Evolutionary conservation across 1,140 invertebrate species (phyloP).

Genomic region (Drosophila rhopaloa): DNA sequence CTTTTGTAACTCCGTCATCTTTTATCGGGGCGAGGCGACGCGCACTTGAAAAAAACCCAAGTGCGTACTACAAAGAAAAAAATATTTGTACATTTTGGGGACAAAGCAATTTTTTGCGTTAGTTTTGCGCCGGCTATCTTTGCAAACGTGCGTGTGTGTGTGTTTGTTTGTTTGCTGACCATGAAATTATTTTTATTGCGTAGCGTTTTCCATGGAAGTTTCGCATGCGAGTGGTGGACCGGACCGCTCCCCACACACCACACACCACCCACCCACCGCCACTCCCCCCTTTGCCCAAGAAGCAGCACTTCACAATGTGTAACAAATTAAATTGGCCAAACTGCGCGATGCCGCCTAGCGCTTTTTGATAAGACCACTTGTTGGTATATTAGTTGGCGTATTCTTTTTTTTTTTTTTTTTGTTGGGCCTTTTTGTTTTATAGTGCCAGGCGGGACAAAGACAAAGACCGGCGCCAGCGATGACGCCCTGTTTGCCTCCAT

Average conservation of each 20-base stretch:
- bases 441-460: conserved; percentile 47
- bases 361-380: conserved; percentile 41
- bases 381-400: conserved; percentile 14
- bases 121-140: conserved; percentile 45
- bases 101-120: conserved; percentile 60
- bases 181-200: conserved; percentile 73
- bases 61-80: conserved; percentile 12
- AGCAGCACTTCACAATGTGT: conserved; percentile 42
- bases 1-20: too few relatives aligned
- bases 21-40: background rate
- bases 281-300: background rate
- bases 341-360: background rate
- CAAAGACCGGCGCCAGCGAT: conserved; percentile 60
- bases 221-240: background rate
- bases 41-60: conserved; percentile 5
- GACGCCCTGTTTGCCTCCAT: conserved; percentile 59
- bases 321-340: conserved; percentile 65
- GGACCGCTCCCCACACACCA: background rate
- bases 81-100: conserved; percentile 49
- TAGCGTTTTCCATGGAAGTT: conserved; percentile 45
- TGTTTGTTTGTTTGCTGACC: conserved; percentile 56
- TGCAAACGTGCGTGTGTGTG: conserved; percentile 6
- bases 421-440: conserved; percentile 1
- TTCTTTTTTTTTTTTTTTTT: background rate
- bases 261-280: background rate